phyloP scores from a whole-genome alignment of 2,113 vertebrate genomes.

The Numida meleagris region DNA sequence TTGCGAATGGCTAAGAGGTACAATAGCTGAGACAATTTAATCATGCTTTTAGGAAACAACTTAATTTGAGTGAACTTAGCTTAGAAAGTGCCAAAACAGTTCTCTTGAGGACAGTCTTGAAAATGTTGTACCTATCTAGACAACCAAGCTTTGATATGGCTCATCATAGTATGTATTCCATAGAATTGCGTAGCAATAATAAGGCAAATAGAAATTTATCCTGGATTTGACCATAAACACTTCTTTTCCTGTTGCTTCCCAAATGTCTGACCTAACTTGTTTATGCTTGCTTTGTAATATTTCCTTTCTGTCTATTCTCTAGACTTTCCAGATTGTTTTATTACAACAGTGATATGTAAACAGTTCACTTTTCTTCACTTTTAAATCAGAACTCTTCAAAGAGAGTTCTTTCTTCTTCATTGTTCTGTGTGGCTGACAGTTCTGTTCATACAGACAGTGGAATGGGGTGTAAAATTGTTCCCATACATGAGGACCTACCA shows the following conservation, averaged over 20 bases:
- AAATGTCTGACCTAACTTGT: neutral
- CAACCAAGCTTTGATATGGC: neutral
- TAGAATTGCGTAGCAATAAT: neutral
- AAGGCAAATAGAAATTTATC: neutral
- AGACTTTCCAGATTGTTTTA: neutral
- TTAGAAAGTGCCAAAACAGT: neutral
- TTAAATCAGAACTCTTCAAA: neutral
- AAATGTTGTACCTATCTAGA: neutral
- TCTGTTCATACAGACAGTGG: neutral
- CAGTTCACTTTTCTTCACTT: neutral
- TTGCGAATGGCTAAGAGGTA: neutral
- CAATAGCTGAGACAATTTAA: neutral
- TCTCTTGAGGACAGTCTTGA: neutral
- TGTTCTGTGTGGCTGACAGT: neutral
- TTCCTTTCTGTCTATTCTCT: neutral
- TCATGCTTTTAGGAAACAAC: slow-evolving; percentile 30
- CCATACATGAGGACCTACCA: neutral
- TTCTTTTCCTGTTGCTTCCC: neutral
- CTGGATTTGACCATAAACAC: neutral
- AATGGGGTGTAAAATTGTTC: neutral
- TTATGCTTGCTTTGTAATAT: neutral
- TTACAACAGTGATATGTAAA: neutral
- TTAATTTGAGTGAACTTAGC: neutral
- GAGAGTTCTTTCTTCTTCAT: neutral
- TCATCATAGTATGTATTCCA: neutral